Conservation (phyloP, 1,140 invertebrate species). For the Drosophila quadrilineata region DNA sequence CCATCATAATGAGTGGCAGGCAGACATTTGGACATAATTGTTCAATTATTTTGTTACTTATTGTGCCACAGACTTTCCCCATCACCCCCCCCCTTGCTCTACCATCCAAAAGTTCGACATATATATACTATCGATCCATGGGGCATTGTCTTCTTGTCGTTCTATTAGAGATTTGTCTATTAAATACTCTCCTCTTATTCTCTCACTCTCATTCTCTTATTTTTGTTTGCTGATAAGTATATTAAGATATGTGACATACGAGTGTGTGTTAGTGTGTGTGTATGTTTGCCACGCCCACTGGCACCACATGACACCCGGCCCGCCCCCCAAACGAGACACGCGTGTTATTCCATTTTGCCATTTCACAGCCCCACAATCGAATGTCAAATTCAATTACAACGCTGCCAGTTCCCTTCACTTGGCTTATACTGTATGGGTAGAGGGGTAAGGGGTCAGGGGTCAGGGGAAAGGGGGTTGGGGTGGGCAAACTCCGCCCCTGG, state of each 20-base stretch:
- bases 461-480: neutral
- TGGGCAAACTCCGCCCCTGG: conserved; percentile 1
- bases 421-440: too few species aligned
- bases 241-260: neutral
- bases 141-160: conserved; percentile 11
- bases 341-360: conserved; percentile 34
- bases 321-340: too few species aligned
- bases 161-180: conserved; percentile 52
- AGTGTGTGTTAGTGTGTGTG: neutral
- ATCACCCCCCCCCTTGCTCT: neutral
- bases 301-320: conserved; percentile 22
- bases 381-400: conserved; percentile 72
- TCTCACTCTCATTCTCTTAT: conserved; percentile 22
- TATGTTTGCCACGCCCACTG: neutral
- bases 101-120: too few species aligned
- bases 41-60: conserved; percentile 81
- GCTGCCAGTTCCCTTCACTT: too few species aligned
- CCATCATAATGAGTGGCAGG: conserved; percentile 80
- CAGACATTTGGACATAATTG: conserved; percentile 81
- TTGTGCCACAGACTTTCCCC: conserved; percentile 17
- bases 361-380: conserved; percentile 35
- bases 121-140: neutral
- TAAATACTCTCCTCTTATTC: conserved; percentile 38
- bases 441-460: neutral
- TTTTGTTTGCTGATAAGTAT: conserved; percentile 3